Percentiles rank a stretch among this genome's conserved stretches.
These are phyloP conservation scores for Tipula confusa DNA, from an alignment of 2,888 invertebrate species.

Conservation along the genomic window DNA sequence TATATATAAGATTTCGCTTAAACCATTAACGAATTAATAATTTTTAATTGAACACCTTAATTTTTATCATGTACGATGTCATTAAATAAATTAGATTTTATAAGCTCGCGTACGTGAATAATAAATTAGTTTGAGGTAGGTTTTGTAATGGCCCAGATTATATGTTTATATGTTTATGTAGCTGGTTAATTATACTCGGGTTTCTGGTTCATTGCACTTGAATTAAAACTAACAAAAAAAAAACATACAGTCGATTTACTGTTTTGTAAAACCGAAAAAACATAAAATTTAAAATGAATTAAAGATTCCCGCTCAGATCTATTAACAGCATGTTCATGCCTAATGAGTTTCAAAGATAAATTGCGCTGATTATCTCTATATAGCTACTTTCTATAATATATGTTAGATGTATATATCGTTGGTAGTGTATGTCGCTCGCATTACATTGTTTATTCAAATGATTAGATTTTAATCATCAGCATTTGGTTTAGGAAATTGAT, in stretches of 20 bases:
- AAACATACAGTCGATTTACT: background rate
- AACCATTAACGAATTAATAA: background rate
- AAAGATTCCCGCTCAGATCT: background rate
- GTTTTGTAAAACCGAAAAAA: background rate
- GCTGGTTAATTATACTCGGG: background rate
- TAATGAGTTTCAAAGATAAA: background rate
- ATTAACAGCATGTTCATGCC: slow-evolving; percentile 20
- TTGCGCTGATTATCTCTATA: background rate
- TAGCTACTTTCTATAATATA: background rate
- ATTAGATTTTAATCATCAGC: background rate
- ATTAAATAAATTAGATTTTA: slow-evolving; percentile 17
- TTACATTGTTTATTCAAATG: background rate
- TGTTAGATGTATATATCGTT: background rate
- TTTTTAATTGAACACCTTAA: slow-evolving; percentile 14
- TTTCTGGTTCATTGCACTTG: background rate
- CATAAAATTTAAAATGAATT: slow-evolving; percentile 1
- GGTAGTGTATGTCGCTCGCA: background rate
- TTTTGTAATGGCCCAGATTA: slow-evolving; percentile 20
- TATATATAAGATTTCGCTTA: background rate
- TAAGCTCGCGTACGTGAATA: background rate
- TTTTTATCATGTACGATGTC: background rate
- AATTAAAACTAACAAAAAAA: background rate
- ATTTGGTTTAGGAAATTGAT: background rate
- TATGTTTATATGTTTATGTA: background rate
- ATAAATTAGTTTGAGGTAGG: background rate